A percentile compares a stretch with the other conserved stretches of the same genome.
Evolutionary conservation across 2,797 vertebrate species (phyloP).

Genomic region (Mus minutoides): DNA sequence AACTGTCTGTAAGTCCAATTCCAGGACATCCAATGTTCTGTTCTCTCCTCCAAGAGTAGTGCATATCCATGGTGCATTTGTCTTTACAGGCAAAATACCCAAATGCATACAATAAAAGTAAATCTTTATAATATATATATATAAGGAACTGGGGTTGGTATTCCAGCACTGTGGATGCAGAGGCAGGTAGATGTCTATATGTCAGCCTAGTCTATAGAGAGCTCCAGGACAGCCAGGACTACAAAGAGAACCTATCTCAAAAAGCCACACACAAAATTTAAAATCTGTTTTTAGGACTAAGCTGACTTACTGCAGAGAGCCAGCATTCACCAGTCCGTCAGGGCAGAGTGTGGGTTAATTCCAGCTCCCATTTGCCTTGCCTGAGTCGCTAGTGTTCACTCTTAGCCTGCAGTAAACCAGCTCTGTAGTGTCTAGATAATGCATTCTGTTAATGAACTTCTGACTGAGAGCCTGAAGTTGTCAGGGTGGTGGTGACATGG

Average conservation of each 20-base stretch:
- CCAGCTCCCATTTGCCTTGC: neutral
- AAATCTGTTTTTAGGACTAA: neutral
- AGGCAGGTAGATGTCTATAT: neutral
- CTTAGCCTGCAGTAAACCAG: neutral
- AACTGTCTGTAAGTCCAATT: neutral
- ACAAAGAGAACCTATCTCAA: neutral
- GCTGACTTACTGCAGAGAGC: neutral
- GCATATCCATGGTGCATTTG: neutral
- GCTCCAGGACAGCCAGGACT: neutral
- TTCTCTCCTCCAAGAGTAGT: neutral
- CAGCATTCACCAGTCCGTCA: neutral
- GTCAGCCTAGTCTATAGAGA: neutral
- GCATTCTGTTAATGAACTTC: neutral
- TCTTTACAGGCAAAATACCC: neutral
- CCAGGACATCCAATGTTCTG: neutral
- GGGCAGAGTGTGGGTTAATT: constrained; percentile 1
- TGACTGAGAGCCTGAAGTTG: neutral
- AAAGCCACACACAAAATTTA: neutral
- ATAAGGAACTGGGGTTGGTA: neutral
- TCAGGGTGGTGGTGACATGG: constrained; percentile 12
- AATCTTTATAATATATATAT: neutral
- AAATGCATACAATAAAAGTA: neutral
- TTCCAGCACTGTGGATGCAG: neutral
- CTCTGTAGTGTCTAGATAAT: neutral
- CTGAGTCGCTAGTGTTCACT: neutral